These are phyloP conservation scores for Sciurus niger DNA, from an alignment of 2,113 vertebrate genomes.

Conservation along the genomic window DNA sequence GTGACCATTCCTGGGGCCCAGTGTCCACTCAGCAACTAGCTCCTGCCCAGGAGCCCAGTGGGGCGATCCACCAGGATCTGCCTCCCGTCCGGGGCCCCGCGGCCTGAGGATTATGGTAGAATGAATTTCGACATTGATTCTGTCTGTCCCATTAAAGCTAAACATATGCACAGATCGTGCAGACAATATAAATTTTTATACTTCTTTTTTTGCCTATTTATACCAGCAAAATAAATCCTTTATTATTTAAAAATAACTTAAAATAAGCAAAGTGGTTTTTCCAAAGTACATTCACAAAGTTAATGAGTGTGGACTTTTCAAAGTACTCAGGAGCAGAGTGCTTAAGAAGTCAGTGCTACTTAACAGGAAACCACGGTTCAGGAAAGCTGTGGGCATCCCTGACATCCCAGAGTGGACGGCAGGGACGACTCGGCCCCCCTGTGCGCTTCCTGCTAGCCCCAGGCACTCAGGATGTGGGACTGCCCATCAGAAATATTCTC, in stretches of 20 bases:
- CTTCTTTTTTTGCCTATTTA: too few relatives aligned
- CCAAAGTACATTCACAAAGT: background rate
- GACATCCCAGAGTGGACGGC: background rate
- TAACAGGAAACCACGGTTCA: background rate
- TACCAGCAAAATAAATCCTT: background rate
- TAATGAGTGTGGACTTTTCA: too few relatives aligned
- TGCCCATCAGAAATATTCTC: background rate
- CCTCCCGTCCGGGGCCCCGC: fast-evolving
- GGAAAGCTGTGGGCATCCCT: fast-evolving
- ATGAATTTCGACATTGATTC: fast-evolving
- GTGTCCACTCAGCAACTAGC: background rate
- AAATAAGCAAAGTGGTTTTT: background rate
- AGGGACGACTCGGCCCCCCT: background rate
- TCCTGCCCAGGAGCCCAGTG: background rate
- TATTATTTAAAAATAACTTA: background rate
- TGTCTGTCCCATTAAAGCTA: background rate
- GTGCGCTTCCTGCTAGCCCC: background rate
- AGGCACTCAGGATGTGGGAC: too few relatives aligned
- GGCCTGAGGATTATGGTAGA: background rate
- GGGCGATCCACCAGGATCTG: fast-evolving
- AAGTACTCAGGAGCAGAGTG: background rate
- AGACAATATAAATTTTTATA: background rate
- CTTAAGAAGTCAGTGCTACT: background rate
- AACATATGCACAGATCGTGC: background rate
- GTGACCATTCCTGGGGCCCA: too few relatives aligned